Conservation (phyloP, 2,113 vertebrate species). For the Nansenia antarctica region DNA sequence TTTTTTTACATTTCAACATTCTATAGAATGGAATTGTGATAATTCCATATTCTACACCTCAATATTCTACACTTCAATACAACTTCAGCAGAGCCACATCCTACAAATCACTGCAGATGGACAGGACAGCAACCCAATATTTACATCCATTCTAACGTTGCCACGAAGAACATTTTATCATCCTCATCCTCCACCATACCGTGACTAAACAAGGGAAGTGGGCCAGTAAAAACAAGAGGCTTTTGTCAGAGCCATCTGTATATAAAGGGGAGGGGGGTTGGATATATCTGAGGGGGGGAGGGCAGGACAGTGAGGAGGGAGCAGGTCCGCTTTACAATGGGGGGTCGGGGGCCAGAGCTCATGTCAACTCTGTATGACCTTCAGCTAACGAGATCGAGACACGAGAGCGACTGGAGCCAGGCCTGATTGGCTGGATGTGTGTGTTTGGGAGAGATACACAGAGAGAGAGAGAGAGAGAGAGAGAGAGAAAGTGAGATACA, state of each 20-base stretch:
- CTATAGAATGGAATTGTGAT: too few relatives aligned
- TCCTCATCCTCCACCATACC: neutral
- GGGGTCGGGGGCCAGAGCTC: constrained; percentile 3
- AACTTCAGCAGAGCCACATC: neutral
- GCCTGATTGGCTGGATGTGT: neutral
- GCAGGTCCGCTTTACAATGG: neutral
- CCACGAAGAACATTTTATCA: neutral
- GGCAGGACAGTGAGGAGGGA: neutral
- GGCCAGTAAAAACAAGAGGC: neutral
- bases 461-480: too few relatives aligned
- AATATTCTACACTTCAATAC: too few relatives aligned
- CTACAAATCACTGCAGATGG: neutral
- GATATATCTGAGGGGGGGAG: neutral
- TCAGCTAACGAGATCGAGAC: constrained; percentile 32
- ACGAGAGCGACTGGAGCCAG: constrained; percentile 14
- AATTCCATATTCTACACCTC: too few relatives aligned
- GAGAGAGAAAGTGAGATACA: neutral
- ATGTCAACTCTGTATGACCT: constrained; percentile 38
- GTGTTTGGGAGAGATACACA: too few relatives aligned
- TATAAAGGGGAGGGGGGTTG: neutral
- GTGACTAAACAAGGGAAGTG: neutral
- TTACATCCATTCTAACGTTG: neutral
- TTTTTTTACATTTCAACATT: too few relatives aligned
- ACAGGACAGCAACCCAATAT: neutral
- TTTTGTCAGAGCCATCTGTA: neutral